Percentiles rank a stretch among this genome's conserved stretches.
phyloP scores from a whole-genome alignment of 2,888 invertebrate genomes.

The Philereme transversata region DNA sequence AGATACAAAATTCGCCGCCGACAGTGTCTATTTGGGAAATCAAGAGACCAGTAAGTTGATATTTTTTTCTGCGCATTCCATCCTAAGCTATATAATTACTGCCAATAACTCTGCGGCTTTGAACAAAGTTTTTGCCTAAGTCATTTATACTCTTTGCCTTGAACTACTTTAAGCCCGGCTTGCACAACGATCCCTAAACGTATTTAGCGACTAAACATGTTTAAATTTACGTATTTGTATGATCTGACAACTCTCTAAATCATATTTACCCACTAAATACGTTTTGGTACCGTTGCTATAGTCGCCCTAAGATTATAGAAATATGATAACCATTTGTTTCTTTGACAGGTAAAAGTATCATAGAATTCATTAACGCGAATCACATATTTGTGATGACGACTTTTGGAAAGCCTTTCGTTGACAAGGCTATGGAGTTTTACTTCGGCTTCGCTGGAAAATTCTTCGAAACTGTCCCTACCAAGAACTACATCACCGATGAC shows the following conservation, averaged over 20 bases:
- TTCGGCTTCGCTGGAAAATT: conserved; percentile 33
- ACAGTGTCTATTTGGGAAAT: conserved; percentile 46
- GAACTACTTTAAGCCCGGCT: not conserved
- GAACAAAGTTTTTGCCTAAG: not conserved
- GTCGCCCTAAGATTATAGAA: not conserved
- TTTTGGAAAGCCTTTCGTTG: conserved; percentile 46
- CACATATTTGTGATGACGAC: conserved; percentile 43
- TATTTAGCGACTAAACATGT: no score
- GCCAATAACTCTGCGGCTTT: not conserved
- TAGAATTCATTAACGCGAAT: conserved; percentile 49
- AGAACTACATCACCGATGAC: conserved; percentile 41
- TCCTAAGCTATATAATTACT: not conserved
- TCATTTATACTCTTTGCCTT: not conserved
- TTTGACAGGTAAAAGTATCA: conserved; percentile 27
- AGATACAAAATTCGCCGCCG: conserved; percentile 45
- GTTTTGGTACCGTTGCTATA: no score
- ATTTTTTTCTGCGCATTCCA: not conserved
- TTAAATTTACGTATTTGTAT: no score
- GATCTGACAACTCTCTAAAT: no score
- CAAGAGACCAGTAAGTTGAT: conserved; percentile 52
- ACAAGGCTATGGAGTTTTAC: conserved; percentile 44
- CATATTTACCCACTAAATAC: no score
- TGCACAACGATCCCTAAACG: no score
- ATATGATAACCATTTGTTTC: not conserved
- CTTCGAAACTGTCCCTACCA: conserved; percentile 36